Evolutionary conservation across 2,113 vertebrate genomes (phyloP).

Genomic region (Emydura subglobosa): DNA sequence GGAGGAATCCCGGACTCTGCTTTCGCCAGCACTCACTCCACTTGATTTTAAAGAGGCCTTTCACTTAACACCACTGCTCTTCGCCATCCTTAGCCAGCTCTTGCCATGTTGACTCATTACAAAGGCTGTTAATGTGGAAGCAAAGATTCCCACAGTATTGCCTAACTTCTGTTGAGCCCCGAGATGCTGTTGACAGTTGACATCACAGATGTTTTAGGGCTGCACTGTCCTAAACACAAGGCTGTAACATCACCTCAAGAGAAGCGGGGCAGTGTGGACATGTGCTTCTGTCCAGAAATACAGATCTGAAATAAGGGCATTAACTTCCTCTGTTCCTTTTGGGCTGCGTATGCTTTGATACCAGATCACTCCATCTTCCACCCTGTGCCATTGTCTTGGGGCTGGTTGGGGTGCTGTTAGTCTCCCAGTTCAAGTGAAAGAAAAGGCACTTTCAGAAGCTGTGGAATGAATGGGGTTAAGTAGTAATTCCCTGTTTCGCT

Average conservation of each 20-base stretch:
- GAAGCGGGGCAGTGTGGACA: accelerated
- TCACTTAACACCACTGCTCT: neutral
- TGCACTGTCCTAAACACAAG: neutral
- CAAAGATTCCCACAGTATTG: accelerated
- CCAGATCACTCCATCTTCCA: accelerated
- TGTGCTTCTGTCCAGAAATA: neutral
- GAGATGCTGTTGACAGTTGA: neutral
- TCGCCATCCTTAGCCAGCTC: neutral
- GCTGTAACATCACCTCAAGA: neutral
- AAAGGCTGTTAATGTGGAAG: neutral
- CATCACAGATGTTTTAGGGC: neutral
- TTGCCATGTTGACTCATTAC: neutral
- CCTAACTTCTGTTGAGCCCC: neutral
- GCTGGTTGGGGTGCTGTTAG: accelerated
- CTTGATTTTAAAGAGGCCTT: neutral
- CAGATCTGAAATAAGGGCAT: neutral
- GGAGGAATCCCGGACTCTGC: neutral
- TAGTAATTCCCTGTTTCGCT: neutral
- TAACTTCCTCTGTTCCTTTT: accelerated
- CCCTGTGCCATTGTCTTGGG: too few relatives aligned
- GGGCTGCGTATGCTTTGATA: neutral
- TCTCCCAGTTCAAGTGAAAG: neutral
- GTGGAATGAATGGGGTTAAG: neutral
- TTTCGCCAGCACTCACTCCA: accelerated
- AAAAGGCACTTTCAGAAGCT: neutral